Evolutionary conservation across 1,140 invertebrate species (phyloP).

Genomic region (Phymorhynchus buccinoides): DNA sequence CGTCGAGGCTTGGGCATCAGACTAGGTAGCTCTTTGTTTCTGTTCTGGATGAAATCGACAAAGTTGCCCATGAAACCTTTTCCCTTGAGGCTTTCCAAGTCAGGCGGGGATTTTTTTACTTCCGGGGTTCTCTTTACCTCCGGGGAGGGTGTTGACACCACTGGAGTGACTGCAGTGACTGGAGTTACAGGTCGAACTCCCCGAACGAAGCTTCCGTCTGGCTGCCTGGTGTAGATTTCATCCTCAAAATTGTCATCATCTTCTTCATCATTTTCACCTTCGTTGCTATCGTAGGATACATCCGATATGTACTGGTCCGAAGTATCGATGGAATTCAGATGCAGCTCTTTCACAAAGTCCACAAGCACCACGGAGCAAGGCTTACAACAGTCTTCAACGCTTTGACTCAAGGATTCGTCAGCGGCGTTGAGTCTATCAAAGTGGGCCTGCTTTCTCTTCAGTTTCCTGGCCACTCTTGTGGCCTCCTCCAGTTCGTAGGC

Average conservation of each 20-base stretch:
- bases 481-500: conserved; percentile 55
- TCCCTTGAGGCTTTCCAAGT: conserved; percentile 34
- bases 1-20: background rate
- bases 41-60: conserved; percentile 43
- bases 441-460: conserved; percentile 47
- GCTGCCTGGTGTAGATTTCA: background rate
- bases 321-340: conserved; percentile 42
- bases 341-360: conserved; percentile 64
- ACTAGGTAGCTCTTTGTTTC: background rate
- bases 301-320: conserved; percentile 35
- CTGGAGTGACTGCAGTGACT: background rate
- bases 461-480: conserved; percentile 43
- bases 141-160: background rate
- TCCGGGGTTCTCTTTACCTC: background rate
- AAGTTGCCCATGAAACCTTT: conserved; percentile 43
- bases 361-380: conserved; percentile 60
- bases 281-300: conserved; percentile 8
- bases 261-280: conserved; percentile 37
- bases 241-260: conserved; percentile 37
- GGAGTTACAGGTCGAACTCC: background rate
- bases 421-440: background rate
- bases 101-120: background rate
- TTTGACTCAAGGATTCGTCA: conserved; percentile 12
- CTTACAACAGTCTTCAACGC: conserved; percentile 43
- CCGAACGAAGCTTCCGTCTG: background rate